These are phyloP conservation scores for Drosophila macrospina DNA, from an alignment of 2,888 invertebrate species.

Conservation along the genomic window DNA sequence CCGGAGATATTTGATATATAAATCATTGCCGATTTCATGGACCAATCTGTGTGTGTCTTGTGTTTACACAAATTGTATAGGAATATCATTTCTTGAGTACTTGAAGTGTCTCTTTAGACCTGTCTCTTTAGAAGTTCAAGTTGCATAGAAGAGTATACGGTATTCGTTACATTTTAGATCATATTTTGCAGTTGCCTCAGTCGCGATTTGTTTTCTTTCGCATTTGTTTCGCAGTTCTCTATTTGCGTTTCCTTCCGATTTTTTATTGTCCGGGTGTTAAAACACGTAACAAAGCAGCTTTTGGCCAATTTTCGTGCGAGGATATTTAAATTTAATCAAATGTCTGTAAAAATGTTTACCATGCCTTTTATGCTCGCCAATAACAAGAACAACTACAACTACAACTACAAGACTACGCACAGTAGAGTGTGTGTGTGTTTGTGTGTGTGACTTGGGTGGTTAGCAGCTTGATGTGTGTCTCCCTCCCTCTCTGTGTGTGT, in stretches of 20 bases:
- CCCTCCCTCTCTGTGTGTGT: constrained; percentile 20
- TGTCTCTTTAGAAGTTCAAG: too few species aligned
- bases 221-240: constrained; percentile 25
- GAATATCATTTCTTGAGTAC: too few species aligned
- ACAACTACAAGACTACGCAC: constrained; percentile 45
- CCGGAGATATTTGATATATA: background rate
- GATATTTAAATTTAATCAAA: constrained; percentile 80
- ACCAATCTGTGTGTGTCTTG: background rate
- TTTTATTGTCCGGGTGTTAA: constrained; percentile 29
- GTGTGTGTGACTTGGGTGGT: constrained; percentile 19
- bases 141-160: background rate
- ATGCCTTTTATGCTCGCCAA: constrained; percentile 56
- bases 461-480: constrained; percentile 14
- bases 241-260: constrained; percentile 35
- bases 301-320: constrained; percentile 71
- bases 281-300: constrained; percentile 43
- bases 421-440: constrained; percentile 14
- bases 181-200: background rate
- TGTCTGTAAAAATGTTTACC: constrained; percentile 77
- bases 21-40: constrained; percentile 2
- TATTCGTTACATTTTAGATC: background rate
- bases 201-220: constrained; percentile 9
- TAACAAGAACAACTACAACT: constrained; percentile 38
- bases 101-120: too few species aligned
- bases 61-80: too few species aligned